Evolutionary conservation across 2,888 invertebrate genomes (phyloP), one percentile per base, ranked within the genome.

Genomic region (Odontomyia ornata): DNA sequence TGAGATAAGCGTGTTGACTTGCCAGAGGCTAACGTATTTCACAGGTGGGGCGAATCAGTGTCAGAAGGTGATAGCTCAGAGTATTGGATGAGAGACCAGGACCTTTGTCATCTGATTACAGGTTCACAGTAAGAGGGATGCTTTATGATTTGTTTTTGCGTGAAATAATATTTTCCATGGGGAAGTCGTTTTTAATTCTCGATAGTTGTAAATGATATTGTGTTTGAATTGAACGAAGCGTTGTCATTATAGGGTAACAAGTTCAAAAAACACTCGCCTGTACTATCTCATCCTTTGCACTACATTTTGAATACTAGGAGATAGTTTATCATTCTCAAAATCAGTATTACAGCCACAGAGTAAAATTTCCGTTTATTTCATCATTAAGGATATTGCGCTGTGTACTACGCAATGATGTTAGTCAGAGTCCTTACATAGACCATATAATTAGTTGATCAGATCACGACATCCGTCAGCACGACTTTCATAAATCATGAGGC

Each of bases 391-490:
- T 69, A 43, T 9, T 69, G 21, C 4, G 15, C 52, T 11, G 7
- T 60, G 60, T 13, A 25, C 5, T 13, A 21, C n/a, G 69, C 18
- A 69, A 47, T 18, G 23, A n/a, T 69, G 30, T 23, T 18, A 47
- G 28, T 18, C 11, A 11, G 36, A 57, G 36, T 73, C 73, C 73
- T 73, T 73, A 73, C 36, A 36, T 52, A 73, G 73, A 52, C 57
- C 73, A 73, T 73, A 73, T 73, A 73, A 73, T 73, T 73, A 73
- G 73, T 73, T 73, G 60, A 73, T 73, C 73, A 57, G 73, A 73
- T 73, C 73, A 73, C 73, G 60, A 73, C 73, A 73, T 73, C 73
- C 73, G 73, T 73, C 73, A 73, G 73, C 73, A 36, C 57, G 60
- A 73, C 73, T 73, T 60, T 57, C 73, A 73, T 73, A 73, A 73